A percentile compares a stretch with the other conserved stretches of the same genome.
phyloP scores from a whole-genome alignment of 2,797 vertebrate species.

The Salmo trutta region DNA sequence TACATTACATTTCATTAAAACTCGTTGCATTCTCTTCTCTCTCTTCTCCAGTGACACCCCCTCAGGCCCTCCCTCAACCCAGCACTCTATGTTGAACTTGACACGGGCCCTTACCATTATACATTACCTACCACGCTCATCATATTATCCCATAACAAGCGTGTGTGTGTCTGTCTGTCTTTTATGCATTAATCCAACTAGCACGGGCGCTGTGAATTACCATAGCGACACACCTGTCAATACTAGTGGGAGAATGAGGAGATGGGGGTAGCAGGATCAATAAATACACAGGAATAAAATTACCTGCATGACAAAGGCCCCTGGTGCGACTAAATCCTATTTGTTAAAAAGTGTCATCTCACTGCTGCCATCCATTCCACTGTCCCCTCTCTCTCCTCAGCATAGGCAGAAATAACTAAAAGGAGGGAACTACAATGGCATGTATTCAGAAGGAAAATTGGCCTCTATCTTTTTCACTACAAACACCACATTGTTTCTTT shows the following conservation, averaged over 20 bases:
- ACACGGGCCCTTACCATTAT: slow-evolving; percentile 58
- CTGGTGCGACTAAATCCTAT: slow-evolving; percentile 61
- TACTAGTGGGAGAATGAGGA: slow-evolving; percentile 63
- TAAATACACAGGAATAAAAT: slow-evolving; percentile 67
- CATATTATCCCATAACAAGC: slow-evolving; percentile 64
- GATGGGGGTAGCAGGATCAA: slow-evolving; percentile 69
- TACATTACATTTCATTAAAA: slow-evolving; percentile 69
- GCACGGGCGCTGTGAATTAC: slow-evolving; percentile 64
- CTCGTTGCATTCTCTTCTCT: slow-evolving; percentile 53
- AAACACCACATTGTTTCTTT: slow-evolving; percentile 54
- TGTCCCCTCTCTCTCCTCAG: neutral
- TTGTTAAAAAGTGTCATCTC: slow-evolving; percentile 42
- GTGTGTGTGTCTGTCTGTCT: slow-evolving; percentile 20
- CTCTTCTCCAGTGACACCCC: slow-evolving; percentile 36
- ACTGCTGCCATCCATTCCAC: neutral
- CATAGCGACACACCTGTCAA: slow-evolving; percentile 75
- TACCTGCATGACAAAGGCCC: slow-evolving; percentile 48
- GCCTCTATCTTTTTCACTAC: slow-evolving; percentile 59
- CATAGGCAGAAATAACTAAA: slow-evolving; percentile 30
- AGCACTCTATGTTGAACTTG: slow-evolving; percentile 59
- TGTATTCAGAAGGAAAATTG: slow-evolving; percentile 63
- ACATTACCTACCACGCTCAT: slow-evolving; percentile 59
- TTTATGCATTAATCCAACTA: slow-evolving; percentile 42
- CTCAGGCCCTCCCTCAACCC: slow-evolving; percentile 37
- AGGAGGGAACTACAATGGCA: slow-evolving; percentile 20